phyloP scores from a whole-genome alignment of 2,113 vertebrate species.

The Ictalurus furcatus region DNA sequence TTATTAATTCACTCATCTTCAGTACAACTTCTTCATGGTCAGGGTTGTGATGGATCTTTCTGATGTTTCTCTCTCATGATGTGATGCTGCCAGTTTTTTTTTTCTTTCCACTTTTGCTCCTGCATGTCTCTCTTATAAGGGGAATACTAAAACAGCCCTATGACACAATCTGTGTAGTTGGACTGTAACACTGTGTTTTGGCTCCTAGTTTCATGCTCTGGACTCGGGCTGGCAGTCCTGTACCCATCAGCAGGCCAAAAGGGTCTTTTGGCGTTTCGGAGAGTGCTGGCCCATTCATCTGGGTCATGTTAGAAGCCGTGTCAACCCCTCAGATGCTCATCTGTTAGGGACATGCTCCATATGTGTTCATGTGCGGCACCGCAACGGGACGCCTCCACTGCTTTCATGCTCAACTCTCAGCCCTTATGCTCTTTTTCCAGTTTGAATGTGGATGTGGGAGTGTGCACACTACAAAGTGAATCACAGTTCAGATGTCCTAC shows the following conservation, averaged over 20 bases:
- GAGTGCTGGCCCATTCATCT: slow-evolving; percentile 49
- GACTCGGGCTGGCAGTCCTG: slow-evolving; percentile 52
- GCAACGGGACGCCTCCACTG: slow-evolving; percentile 30
- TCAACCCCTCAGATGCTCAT: slow-evolving; percentile 48
- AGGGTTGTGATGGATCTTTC: slow-evolving; percentile 23
- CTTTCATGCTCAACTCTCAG: slow-evolving; percentile 24
- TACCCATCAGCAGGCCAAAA: slow-evolving; percentile 39
- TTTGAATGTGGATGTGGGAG: slow-evolving; percentile 39
- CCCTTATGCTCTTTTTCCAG: slow-evolving; percentile 49
- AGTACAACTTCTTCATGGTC: background rate
- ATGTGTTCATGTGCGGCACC: slow-evolving; percentile 40
- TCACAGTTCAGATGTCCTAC: slow-evolving; percentile 41
- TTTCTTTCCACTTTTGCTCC: slow-evolving; percentile 43
- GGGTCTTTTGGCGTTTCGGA: slow-evolving; percentile 28
- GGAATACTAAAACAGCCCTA: slow-evolving; percentile 64
- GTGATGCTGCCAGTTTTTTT: slow-evolving; percentile 20
- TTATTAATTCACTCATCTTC: background rate
- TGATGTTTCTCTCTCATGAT: slow-evolving; percentile 19
- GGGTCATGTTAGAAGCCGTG: slow-evolving; percentile 56
- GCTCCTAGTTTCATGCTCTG: slow-evolving; percentile 34
- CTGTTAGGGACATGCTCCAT: slow-evolving; percentile 45
- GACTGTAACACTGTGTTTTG: slow-evolving; percentile 50
- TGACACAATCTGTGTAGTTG: slow-evolving; percentile 59
- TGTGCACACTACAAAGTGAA: slow-evolving; percentile 50
- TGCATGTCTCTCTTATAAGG: slow-evolving; percentile 57